Percentiles rank a stretch among this genome's conserved stretches.
phyloP scores from a whole-genome alignment of 2,888 invertebrate species.

The Caenorhabditis sulstoni region DNA sequence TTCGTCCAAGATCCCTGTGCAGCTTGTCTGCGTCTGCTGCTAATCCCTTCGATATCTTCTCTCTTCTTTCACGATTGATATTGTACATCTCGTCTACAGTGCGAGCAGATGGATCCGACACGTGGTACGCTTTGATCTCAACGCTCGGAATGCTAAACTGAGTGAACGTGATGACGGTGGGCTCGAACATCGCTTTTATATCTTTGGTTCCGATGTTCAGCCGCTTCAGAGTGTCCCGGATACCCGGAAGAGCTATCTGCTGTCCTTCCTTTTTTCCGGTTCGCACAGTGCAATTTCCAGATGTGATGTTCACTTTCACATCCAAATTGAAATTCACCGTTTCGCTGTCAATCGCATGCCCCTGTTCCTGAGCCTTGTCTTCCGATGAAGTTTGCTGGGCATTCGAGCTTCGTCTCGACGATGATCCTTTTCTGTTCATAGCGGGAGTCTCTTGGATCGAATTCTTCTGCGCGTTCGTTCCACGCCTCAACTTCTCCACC shows the following conservation, averaged over 20 bases:
- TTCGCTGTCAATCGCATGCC: slow-evolving; percentile 57
- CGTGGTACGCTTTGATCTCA: slow-evolving; percentile 87
- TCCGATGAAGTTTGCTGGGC: neutral
- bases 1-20: slow-evolving; percentile 26
- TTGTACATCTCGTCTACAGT: slow-evolving; percentile 20
- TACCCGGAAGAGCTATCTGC: slow-evolving; percentile 23
- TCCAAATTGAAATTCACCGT: slow-evolving; percentile 78
- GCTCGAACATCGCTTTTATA: slow-evolving; percentile 58
- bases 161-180: slow-evolving; percentile 49
- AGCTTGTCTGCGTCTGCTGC: slow-evolving; percentile 42
- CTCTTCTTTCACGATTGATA: slow-evolving; percentile 21
- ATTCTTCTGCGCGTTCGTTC: slow-evolving; percentile 9
- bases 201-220: slow-evolving; percentile 52
- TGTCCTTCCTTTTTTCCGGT: slow-evolving; percentile 63
- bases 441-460: slow-evolving; percentile 22
- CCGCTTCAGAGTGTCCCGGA: slow-evolving; percentile 50
- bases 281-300: slow-evolving; percentile 75
- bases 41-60: slow-evolving; percentile 26
- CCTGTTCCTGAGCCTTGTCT: slow-evolving; percentile 13
- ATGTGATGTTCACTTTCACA: slow-evolving; percentile 76
- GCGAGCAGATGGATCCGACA: slow-evolving; percentile 65
- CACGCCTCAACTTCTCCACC: slow-evolving; percentile 50
- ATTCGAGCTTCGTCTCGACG: slow-evolving; percentile 26
- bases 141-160: slow-evolving; percentile 81
- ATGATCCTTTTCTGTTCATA: neutral